These are phyloP conservation scores for Microcebus tavaratra DNA, from an alignment of 2,113 vertebrate genomes.

Conservation along the genomic window DNA sequence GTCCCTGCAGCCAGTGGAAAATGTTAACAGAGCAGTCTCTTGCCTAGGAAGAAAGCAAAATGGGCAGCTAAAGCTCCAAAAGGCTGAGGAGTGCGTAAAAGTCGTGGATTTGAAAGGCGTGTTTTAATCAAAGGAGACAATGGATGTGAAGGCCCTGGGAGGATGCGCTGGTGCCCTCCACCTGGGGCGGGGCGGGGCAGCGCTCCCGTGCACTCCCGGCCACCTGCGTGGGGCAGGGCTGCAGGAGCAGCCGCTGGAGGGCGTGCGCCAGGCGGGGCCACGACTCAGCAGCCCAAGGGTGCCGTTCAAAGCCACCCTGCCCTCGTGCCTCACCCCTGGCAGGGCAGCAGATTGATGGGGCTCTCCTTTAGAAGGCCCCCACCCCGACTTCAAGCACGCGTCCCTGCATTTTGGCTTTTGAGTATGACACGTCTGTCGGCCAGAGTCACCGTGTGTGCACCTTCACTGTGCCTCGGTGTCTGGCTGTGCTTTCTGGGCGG, in stretches of 20 bases:
- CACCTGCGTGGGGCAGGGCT: background rate
- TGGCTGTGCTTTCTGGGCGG: background rate
- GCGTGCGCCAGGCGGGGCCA: too few species aligned
- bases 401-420: background rate
- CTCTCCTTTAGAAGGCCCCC: background rate
- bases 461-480: rapidly evolving
- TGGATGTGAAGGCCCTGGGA: background rate
- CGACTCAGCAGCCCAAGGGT: background rate
- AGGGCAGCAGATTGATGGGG: background rate
- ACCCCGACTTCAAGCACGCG: rapidly evolving
- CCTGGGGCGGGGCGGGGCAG: too few species aligned
- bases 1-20: background rate
- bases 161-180: background rate
- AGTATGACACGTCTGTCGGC: background rate
- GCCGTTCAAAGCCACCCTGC: too few species aligned
- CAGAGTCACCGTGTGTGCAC: rapidly evolving
- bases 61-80: background rate
- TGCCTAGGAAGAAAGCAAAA: background rate
- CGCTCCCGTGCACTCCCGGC: background rate
- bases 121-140: background rate
- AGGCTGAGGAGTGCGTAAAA: background rate
- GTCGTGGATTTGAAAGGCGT: background rate
- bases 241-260: background rate
- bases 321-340: too few species aligned
- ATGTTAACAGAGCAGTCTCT: background rate